Base-by-base conservation (phyloP, 2,113 vertebrate species). In the Enhydra lutris region DNA sequence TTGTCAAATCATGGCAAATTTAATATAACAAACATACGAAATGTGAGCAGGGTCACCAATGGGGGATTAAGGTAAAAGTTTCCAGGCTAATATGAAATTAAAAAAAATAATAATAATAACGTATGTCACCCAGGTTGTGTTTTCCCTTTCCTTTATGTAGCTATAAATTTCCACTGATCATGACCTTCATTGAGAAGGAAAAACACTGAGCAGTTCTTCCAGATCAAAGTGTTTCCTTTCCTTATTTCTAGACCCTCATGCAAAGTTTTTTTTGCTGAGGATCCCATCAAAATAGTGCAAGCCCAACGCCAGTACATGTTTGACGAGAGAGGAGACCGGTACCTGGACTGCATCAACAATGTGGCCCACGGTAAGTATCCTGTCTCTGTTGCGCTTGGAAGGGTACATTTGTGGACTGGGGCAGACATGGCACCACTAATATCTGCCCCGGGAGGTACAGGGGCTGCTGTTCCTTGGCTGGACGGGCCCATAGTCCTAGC, bases 301-400 rank as follows among this genome's bases (percentile, higher is more conserved):
- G 99, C 99, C 94, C 98, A 97, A 97, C 99, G 99, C 57, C 99
- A 99, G 96, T 99, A 99, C 97, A 99, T 99, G 99, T 99, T 99
- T 88, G 99, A 99, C 83, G 99, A 99, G 96, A 99, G 98, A 73
- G 99, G 99, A 6, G 98, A 99, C 47, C 98, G 97, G 92, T 99
- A 99, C 98, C 95, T 99, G 94, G 99, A 99, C 88, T 99, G 99
- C 98, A 99, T 99, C 98, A 99, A 99, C 98, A 99, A 99, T 0
- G 99, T 99, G 31, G 99, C 99, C 45, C 99, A 99, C 7, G 99
- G 99, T 99, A 98, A 99, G 97, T 39, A 29, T 14, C 87, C 95
- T 42, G 17, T 9, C 65, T 26, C 15, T 12, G 12, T 1, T 7
- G 52, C 1, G 18, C 23, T 0, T 2, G 7, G 65, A 26, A 57